A percentile compares a stretch with the other conserved stretches of the same genome.
These are phyloP conservation scores for Halcyon chelicuti DNA, from an alignment of 2,797 vertebrate genomes.

Conservation along the genomic window DNA sequence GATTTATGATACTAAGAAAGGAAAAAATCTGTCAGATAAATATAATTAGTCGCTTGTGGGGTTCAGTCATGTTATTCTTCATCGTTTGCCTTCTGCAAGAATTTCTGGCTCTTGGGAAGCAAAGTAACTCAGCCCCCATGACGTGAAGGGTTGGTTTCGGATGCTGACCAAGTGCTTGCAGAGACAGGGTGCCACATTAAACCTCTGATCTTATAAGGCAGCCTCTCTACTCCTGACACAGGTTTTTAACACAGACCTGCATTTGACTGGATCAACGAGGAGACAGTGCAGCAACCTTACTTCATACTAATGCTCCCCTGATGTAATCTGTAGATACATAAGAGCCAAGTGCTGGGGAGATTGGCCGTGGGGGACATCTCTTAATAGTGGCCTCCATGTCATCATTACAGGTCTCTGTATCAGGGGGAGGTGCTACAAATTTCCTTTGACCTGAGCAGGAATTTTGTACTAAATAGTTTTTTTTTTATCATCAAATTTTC, in stretches of 20 bases:
- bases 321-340: background rate
- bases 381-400: background rate
- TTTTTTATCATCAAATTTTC: background rate
- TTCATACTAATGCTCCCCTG: background rate
- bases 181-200: background rate
- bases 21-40: background rate
- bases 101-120: background rate
- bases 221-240: background rate
- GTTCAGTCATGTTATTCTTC: background rate
- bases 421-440: background rate
- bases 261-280: background rate
- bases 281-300: background rate
- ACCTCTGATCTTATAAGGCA: background rate
- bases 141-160: background rate
- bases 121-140: rapidly evolving
- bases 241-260: background rate
- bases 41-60: background rate
- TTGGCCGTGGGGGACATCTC: background rate
- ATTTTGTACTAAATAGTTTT: background rate
- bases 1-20: background rate
- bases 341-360: background rate
- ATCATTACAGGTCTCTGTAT: background rate
- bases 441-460: background rate
- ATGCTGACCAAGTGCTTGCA: background rate
- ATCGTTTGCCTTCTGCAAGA: background rate